These are phyloP conservation scores for Liodrosophila aerea DNA, from an alignment of 2,888 invertebrate genomes.

Conservation along the genomic window DNA sequence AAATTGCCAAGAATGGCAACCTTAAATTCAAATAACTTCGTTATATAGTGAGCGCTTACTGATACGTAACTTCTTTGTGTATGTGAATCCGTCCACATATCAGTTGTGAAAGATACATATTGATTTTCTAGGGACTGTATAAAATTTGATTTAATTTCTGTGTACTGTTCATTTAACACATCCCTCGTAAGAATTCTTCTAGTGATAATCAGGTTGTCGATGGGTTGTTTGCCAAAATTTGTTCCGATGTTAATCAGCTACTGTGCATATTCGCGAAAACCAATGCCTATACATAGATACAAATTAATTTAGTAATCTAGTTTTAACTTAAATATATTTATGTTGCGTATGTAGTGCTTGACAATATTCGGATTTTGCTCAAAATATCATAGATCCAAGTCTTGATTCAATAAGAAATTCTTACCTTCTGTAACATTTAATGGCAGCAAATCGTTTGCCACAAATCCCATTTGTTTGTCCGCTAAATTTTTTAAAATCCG, in stretches of 20 bases:
- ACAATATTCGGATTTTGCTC: too few relatives aligned
- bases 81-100: conserved; percentile 16
- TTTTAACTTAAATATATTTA: too few relatives aligned
- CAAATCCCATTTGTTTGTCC: conserved; percentile 8
- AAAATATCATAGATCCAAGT: too few relatives aligned
- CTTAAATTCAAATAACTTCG: background rate
- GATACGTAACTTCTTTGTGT: conserved; percentile 8
- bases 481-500: conserved; percentile 1
- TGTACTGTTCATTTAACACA: background rate
- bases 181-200: background rate
- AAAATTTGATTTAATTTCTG: background rate
- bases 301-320: too few relatives aligned
- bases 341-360: too few relatives aligned
- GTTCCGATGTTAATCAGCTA: background rate
- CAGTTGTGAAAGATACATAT: conserved; percentile 9
- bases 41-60: conserved; percentile 8
- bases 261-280: conserved; percentile 1
- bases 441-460: conserved; percentile 16
- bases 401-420: background rate
- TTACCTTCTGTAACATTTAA: conserved; percentile 9
- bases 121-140: background rate
- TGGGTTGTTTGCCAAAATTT: background rate
- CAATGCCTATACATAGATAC: background rate
- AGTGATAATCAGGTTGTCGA: background rate
- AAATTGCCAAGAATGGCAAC: background rate